phyloP scores from a whole-genome alignment of 2,888 invertebrate species.

The Campaea margaritaria region DNA sequence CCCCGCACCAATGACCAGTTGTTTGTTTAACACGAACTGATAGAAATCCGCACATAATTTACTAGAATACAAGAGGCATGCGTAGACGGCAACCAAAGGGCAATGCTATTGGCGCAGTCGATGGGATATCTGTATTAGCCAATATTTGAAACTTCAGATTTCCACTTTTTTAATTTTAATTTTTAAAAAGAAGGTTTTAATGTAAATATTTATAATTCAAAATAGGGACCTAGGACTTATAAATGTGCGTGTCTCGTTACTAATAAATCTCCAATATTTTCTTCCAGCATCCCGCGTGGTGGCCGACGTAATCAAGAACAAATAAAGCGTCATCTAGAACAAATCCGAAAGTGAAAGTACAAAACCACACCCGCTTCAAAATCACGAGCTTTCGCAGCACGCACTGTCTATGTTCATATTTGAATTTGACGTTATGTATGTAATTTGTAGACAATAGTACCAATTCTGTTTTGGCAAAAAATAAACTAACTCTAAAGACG shows the following conservation, averaged over 20 bases:
- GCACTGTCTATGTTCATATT: constrained; percentile 34
- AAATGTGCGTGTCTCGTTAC: neutral
- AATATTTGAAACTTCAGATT: too few relatives aligned
- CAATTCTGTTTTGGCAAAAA: neutral
- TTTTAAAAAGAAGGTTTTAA: neutral
- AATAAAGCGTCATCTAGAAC: constrained; percentile 53
- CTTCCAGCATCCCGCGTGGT: constrained; percentile 73
- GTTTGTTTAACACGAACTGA: too few relatives aligned
- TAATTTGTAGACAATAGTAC: neutral
- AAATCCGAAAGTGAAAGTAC: constrained; percentile 49
- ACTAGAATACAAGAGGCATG: too few relatives aligned
- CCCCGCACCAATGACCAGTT: too few relatives aligned
- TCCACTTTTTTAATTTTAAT: too few relatives aligned
- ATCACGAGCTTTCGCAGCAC: constrained; percentile 35
- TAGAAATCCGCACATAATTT: too few relatives aligned
- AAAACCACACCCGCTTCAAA: constrained; percentile 44
- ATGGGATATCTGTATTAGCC: too few relatives aligned
- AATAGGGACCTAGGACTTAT: too few relatives aligned
- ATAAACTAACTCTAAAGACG: too few relatives aligned
- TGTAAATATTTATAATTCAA: neutral
- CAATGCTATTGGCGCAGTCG: too few relatives aligned
- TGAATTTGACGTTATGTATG: constrained; percentile 8
- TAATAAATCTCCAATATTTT: constrained; percentile 3
- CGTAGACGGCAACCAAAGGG: too few relatives aligned
- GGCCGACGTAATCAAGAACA: constrained; percentile 69